phyloP scores from a whole-genome alignment of 2,797 vertebrate species.

The Phalanger gymnotis region DNA sequence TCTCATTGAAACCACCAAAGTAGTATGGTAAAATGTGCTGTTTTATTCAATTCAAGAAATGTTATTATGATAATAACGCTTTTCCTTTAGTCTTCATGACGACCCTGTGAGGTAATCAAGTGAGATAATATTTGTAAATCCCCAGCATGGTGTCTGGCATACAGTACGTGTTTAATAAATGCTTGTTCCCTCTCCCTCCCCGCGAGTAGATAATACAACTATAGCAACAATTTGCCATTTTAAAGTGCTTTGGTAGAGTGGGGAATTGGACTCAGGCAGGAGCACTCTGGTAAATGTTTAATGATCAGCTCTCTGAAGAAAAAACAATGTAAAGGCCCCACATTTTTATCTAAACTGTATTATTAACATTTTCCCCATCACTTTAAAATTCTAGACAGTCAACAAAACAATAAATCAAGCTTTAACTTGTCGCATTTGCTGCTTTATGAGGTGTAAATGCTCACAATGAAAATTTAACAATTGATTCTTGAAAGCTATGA shows the following conservation, averaged over 20 bases:
- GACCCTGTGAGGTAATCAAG: not conserved
- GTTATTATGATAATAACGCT: not conserved
- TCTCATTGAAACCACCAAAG: not conserved
- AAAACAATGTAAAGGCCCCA: not conserved
- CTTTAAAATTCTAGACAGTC: not conserved
- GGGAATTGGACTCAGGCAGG: not conserved
- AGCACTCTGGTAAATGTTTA: not conserved
- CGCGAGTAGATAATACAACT: not conserved
- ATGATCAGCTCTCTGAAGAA: not conserved
- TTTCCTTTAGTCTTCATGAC: not conserved
- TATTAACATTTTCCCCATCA: not conserved
- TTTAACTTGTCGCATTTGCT: not conserved
- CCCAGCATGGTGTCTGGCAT: not conserved
- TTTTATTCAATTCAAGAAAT: not conserved
- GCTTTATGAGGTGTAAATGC: not conserved
- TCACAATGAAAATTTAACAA: not conserved
- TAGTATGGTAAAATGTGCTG: not conserved
- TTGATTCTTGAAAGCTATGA: not conserved
- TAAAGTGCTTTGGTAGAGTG: not conserved
- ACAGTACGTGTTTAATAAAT: not conserved
- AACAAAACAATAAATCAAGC: not conserved
- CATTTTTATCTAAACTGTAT: not conserved
- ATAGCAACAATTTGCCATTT: not conserved
- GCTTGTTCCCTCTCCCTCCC: not conserved
- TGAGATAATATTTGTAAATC: not conserved